A percentile compares a stretch with the other conserved stretches of the same genome.
phyloP scores from a whole-genome alignment of 2,888 invertebrate genomes.

The Metalampra italica region DNA sequence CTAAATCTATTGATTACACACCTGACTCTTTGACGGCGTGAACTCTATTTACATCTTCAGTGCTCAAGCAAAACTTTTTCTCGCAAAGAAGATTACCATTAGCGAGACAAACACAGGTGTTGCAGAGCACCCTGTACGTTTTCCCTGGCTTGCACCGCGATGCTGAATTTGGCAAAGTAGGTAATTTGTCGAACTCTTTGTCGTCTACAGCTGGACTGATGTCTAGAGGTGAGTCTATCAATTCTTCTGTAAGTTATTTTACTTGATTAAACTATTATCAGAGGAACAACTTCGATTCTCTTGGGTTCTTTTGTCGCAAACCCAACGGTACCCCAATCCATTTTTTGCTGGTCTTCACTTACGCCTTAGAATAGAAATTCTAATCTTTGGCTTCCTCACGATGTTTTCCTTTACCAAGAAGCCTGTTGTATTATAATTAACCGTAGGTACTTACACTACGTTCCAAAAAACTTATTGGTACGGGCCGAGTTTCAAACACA shows the following conservation, averaged over 20 bases:
- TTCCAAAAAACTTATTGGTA: too few relatives aligned
- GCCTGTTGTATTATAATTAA: too few relatives aligned
- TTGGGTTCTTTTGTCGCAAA: too few relatives aligned
- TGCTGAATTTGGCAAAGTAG: constrained; percentile 27
- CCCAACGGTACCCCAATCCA: too few relatives aligned
- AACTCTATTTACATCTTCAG: constrained; percentile 33
- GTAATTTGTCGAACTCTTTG: constrained; percentile 19
- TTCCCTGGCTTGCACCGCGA: constrained; percentile 39
- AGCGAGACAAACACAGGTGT: constrained; percentile 45
- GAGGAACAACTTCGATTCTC: too few relatives aligned
- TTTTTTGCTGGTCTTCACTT: too few relatives aligned
- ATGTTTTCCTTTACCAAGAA: too few relatives aligned
- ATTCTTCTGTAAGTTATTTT: not conserved
- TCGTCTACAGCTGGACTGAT: constrained; percentile 18
- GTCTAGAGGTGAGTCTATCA: constrained; percentile 21
- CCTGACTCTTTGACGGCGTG: constrained; percentile 38
- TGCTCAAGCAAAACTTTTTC: constrained; percentile 41
- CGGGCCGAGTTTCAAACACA: too few relatives aligned
- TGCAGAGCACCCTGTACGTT: constrained; percentile 48
- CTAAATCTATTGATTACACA: constrained; percentile 13
- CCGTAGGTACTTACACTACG: too few relatives aligned
- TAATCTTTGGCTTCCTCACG: too few relatives aligned
- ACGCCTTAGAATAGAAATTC: too few relatives aligned
- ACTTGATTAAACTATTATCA: not conserved
- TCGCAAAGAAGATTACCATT: constrained; percentile 43